A percentile compares a stretch with the other conserved stretches of the same genome.
These are phyloP conservation scores for Peromyscus leucopus DNA, from an alignment of 2,113 vertebrate species.

Conservation along the genomic window DNA sequence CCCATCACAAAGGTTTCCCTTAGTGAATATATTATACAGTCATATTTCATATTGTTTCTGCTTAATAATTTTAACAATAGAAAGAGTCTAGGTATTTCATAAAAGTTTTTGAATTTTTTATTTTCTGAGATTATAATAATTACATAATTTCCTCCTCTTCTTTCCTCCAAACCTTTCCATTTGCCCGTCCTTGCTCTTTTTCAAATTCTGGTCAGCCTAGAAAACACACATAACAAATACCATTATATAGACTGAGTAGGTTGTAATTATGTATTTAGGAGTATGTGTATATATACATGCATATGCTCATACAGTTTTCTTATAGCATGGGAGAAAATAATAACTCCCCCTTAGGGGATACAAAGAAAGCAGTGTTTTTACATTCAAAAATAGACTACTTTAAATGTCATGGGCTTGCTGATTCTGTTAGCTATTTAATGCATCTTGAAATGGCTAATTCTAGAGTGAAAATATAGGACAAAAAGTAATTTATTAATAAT, in stretches of 20 bases:
- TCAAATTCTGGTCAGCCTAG: not conserved
- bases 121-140: not conserved
- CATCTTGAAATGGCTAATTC: constrained; percentile 32
- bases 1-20: not conserved
- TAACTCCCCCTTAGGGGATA: not conserved
- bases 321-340: constrained; percentile 49
- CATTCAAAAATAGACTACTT: constrained; percentile 44
- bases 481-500: constrained; percentile 48
- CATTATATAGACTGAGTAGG: not conserved
- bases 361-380: constrained; percentile 54
- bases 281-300: not conserved
- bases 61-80: constrained; percentile 51
- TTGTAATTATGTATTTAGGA: not conserved
- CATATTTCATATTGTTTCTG: constrained; percentile 1
- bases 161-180: not conserved
- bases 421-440: constrained; percentile 56
- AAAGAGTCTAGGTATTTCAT: constrained; percentile 49
- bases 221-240: not conserved
- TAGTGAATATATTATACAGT: constrained; percentile 52
- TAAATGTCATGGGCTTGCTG: constrained; percentile 33
- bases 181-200: not conserved
- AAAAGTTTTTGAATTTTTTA: not conserved
- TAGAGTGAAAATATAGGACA: constrained; percentile 30
- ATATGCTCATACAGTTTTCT: constrained; percentile 21
- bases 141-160: not conserved